Conservation (phyloP, 2,888 invertebrate species). For the Oscheius sp. region DNA sequence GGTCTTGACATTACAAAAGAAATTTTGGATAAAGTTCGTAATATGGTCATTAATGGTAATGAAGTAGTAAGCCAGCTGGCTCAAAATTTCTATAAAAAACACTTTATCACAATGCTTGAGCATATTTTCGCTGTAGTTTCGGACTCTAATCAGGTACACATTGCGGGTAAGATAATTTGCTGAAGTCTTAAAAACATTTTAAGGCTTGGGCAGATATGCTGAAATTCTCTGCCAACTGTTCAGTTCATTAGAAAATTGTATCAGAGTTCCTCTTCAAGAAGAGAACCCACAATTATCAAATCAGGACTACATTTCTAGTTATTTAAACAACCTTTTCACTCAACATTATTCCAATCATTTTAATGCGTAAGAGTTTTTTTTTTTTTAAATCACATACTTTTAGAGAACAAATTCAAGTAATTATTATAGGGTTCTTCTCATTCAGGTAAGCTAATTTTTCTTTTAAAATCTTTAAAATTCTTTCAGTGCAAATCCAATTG, state of each 20-base stretch:
- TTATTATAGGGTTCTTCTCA: constrained; percentile 95
- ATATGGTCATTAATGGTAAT: constrained; percentile 45
- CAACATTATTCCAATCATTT: constrained; percentile 91
- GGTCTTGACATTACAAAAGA: constrained; percentile 14
- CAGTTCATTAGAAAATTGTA: constrained; percentile 88
- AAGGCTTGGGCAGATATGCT: constrained; percentile 92
- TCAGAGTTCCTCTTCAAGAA: constrained; percentile 74
- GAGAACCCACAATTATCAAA: constrained; percentile 68
- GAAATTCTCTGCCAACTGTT: constrained; percentile 96
- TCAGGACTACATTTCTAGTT: constrained; percentile 79
- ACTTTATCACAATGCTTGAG: constrained; percentile 94
- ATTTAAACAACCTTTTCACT: constrained; percentile 90
- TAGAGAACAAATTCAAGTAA: constrained; percentile 88
- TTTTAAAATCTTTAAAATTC: too few relatives aligned
- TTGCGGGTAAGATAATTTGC: constrained; percentile 57
- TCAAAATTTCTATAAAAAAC: constrained; percentile 96
- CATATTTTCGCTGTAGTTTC: constrained; percentile 98
- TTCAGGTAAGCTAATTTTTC: too few relatives aligned
- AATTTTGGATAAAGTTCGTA: constrained; percentile 36
- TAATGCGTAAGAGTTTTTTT: constrained; percentile 79
- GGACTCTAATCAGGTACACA: constrained; percentile 83
- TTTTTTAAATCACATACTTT: constrained; percentile 46
- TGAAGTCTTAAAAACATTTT: constrained; percentile 38
- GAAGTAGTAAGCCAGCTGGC: background rate
- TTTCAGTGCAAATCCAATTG: constrained; percentile 93